These are phyloP conservation scores for Morone chrysops DNA, from an alignment of 2,113 vertebrate species.

Conservation along the genomic window DNA sequence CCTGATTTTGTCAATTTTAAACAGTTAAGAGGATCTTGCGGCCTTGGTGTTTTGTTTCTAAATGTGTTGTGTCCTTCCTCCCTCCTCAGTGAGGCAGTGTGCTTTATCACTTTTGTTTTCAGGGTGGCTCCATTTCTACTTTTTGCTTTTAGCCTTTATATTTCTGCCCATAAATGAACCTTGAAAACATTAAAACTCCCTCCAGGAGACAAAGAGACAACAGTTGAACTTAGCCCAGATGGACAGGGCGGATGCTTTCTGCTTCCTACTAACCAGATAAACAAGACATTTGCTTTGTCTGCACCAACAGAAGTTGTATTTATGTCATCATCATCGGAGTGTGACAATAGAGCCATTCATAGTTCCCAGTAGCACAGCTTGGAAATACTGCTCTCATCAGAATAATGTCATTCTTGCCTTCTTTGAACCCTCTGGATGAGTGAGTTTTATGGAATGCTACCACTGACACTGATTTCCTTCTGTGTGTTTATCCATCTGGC, in stretches of 20 bases:
- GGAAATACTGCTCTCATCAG: slow-evolving; percentile 18
- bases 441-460: slow-evolving; percentile 15
- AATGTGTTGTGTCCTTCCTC: not conserved
- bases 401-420: slow-evolving; percentile 25
- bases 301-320: slow-evolving; percentile 29
- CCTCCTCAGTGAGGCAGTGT: not conserved
- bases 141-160: slow-evolving; percentile 4
- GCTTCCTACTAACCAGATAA: slow-evolving; percentile 52
- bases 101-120: not conserved
- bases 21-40: not conserved
- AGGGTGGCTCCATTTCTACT: not conserved
- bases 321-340: slow-evolving; percentile 40
- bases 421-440: slow-evolving; percentile 26
- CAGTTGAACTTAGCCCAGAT: slow-evolving; percentile 22
- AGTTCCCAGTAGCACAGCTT: not conserved
- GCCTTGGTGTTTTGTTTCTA: not conserved
- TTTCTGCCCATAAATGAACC: slow-evolving; percentile 11
- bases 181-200: slow-evolving; percentile 15
- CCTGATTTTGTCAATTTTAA: not conserved
- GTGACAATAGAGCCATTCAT: slow-evolving; percentile 42
- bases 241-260: slow-evolving; percentile 24
- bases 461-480: slow-evolving; percentile 19
- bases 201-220: slow-evolving; percentile 10
- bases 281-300: slow-evolving; percentile 40
- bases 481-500: slow-evolving; percentile 9